Evolutionary conservation across 1,140 invertebrate genomes (phyloP).

Genomic region (Danaus plexippus): DNA sequence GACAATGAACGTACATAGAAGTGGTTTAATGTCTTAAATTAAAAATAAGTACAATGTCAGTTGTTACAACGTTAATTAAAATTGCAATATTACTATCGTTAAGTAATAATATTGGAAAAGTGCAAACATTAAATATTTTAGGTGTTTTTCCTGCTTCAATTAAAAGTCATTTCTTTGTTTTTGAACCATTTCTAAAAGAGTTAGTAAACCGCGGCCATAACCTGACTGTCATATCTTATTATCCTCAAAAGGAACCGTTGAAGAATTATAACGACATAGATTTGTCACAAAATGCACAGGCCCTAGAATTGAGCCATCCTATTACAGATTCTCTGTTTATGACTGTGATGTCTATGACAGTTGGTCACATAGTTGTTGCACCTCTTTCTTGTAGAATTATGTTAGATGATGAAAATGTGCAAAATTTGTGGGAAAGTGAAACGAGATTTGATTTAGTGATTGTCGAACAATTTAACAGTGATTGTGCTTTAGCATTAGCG

Average conservation of each 20-base stretch:
- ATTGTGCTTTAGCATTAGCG: constrained; percentile 77
- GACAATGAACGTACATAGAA: too few relatives aligned
- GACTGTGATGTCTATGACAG: too few relatives aligned
- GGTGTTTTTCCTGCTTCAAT: constrained; percentile 78
- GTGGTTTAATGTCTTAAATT: too few relatives aligned
- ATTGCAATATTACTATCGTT: too few relatives aligned
- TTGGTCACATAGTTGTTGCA: constrained; percentile 13
- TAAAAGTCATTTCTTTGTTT: constrained; percentile 82
- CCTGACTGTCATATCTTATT: constrained; percentile 80
- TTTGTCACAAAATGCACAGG: constrained; percentile 43
- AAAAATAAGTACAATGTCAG: too few relatives aligned
- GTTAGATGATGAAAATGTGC: constrained; percentile 56
- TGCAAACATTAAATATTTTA: constrained; percentile 69
- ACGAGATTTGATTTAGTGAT: constrained; percentile 78
- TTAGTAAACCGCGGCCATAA: constrained; percentile 78
- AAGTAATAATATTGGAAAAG: constrained; percentile 8
- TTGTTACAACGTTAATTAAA: too few relatives aligned
- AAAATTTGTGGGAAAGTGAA: constrained; percentile 51
- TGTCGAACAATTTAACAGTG: constrained; percentile 78
- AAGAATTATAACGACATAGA: constrained; percentile 75
- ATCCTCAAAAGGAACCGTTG: constrained; percentile 68
- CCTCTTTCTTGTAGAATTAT: constrained; percentile 49
- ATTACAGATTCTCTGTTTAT: constrained; percentile 21
- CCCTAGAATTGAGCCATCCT: constrained; percentile 40
- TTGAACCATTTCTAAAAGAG: constrained; percentile 75